Base-by-base conservation (phyloP, 2,888 invertebrate genomes). In the Dusona sp. region DNA sequence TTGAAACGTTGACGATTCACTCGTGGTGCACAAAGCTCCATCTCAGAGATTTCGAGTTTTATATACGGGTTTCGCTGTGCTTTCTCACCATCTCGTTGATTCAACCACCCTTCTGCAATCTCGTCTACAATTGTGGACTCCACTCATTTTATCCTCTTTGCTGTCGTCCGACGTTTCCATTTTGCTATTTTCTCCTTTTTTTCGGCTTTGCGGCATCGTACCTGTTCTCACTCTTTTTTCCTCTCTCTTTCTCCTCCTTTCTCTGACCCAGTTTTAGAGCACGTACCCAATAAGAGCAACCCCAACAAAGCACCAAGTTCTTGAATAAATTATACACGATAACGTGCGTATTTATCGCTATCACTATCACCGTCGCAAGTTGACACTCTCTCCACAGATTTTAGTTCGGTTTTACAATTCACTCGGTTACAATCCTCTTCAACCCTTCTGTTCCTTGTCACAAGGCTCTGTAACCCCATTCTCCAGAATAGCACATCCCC, bases 241-340 rank as follows among this genome's bases (percentile, higher is more conserved):
- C 33, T 11, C 57, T 36, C 25, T 48, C 6, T 42, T 25, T 22
- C 19, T 25, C 29, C 19, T 16, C 16, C 48, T 19, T 19, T 3
- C 64, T 48, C 57, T 48, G 51, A 72, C 72, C 72, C 64, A 79
- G 33, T 79, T 68, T 64, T 72, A 29, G 48, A 64, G 48, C 72
- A 72, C 72, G 61, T 48, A 64, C 29, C 61, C 19, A 48, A 22
- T 25, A 36, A 72, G 61, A 42, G 16, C 36, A 36, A 9, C 19
- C 48, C 67, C 73, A 22, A 33, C 75, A 9, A 29, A 65, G 8
- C 73, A 19, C 51, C 72, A 68, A 45, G 51, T 84, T 75, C 65
- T 84, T 72, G 51, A 78, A 85, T 74, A 79, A 85, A 85, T 79
- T 73, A 72, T 29, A 42, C 78, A 48, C 72, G 77, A 78, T 82